Conservation (phyloP, 2,797 vertebrate species). For the Neopelma chrysocephalum region DNA sequence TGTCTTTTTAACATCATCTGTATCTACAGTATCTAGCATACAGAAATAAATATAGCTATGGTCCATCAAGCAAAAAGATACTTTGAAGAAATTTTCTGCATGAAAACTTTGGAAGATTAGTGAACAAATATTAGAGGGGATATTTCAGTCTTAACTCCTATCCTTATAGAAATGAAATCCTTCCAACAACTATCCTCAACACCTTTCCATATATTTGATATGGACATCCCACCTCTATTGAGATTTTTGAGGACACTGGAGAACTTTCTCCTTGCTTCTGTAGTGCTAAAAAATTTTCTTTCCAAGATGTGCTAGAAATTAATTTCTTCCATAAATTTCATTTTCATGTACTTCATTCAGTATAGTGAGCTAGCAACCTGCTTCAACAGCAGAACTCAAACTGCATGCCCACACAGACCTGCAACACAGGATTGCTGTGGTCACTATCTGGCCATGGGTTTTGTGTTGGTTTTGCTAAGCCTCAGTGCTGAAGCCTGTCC, state of each 20-base stretch:
- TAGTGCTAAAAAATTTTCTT: not conserved
- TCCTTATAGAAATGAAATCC: not conserved
- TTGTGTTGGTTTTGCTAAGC: not conserved
- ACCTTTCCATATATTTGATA: not conserved
- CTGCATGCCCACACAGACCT: not conserved
- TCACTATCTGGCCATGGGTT: not conserved
- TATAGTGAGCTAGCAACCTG: not conserved
- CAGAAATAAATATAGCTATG: not conserved
- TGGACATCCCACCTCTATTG: rapidly evolving
- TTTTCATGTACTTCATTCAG: not conserved
- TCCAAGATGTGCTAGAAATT: not conserved
- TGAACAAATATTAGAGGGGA: not conserved
- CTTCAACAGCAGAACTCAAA: not conserved
- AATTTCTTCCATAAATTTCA: not conserved
- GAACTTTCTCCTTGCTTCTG: not conserved
- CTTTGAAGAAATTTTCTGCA: not conserved
- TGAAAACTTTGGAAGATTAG: not conserved
- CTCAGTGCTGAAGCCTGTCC: not conserved
- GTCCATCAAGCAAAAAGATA: not conserved
- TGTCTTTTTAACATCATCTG: not conserved
- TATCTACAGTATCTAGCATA: not conserved
- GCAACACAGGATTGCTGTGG: not conserved
- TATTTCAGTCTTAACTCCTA: not conserved
- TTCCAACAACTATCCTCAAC: not conserved
- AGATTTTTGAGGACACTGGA: not conserved